Conservation (phyloP, 2,113 vertebrate species). For the Ovis canadensis region DNA sequence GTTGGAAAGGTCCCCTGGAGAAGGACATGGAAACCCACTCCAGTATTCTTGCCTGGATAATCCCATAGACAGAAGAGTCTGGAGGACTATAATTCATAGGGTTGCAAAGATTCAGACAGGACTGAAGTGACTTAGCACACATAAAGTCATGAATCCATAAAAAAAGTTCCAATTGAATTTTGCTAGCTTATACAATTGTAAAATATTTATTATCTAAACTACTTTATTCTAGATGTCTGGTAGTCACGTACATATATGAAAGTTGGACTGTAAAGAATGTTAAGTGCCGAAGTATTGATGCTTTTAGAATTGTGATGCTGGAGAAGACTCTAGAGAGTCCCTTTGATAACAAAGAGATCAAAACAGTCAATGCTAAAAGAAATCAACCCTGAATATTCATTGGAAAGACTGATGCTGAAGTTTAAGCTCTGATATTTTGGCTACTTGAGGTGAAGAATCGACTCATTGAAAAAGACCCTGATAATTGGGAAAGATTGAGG, state of each 20-base stretch:
- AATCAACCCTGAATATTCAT: background rate
- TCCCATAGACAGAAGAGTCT: background rate
- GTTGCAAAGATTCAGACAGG: rapidly evolving
- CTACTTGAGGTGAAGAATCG: background rate
- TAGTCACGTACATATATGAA: background rate
- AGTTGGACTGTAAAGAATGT: background rate
- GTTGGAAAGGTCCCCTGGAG: background rate
- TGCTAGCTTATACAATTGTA: background rate
- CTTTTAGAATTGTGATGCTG: background rate
- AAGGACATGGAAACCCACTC: background rate
- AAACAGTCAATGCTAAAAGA: background rate
- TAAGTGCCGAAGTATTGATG: background rate
- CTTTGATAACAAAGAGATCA: background rate
- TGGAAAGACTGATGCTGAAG: background rate
- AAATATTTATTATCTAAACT: background rate
- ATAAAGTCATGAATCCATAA: background rate
- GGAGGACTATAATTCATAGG: background rate
- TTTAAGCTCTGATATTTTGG: background rate
- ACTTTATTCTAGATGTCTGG: background rate
- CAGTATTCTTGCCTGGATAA: background rate
- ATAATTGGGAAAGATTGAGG: background rate
- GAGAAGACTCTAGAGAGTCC: background rate
- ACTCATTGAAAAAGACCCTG: background rate
- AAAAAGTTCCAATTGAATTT: background rate
- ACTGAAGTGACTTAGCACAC: background rate